Conservation (phyloP, 1,140 invertebrate species). For the Tetramorium parvispinum region DNA sequence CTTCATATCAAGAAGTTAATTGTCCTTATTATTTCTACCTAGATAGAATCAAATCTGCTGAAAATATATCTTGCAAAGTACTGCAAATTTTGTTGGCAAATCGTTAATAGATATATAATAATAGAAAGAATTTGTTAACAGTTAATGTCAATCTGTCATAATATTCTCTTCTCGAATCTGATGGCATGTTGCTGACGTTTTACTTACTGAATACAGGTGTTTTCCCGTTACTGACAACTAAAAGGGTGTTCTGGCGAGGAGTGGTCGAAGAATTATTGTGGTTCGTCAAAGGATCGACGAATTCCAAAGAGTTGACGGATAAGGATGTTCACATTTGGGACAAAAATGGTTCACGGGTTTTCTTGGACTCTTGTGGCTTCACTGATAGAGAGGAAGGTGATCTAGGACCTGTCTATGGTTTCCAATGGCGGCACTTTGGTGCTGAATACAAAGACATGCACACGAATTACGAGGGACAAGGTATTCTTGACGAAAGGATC, state of each 20-base stretch:
- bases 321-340: constrained; percentile 99
- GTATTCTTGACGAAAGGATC: constrained; percentile 82
- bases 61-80: background rate
- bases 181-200: background rate
- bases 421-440: constrained; percentile 99
- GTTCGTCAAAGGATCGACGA: constrained; percentile 98
- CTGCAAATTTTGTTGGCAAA: background rate
- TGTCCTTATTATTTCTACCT: constrained; percentile 29
- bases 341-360: constrained; percentile 96
- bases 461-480: constrained; percentile 94
- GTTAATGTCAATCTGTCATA: background rate
- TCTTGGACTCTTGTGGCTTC: constrained; percentile 96
- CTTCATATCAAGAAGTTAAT: background rate
- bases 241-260: constrained; percentile 96
- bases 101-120: background rate
- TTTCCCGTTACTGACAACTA: constrained; percentile 98
- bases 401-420: constrained; percentile 99
- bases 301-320: constrained; percentile 93
- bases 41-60: background rate
- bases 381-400: constrained; percentile 96
- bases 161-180: background rate
- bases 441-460: constrained; percentile 95
- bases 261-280: constrained; percentile 98
- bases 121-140: background rate
- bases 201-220: constrained; percentile 81